These are phyloP conservation scores for Neodiprion pinetum DNA, from an alignment of 1,140 invertebrate species.

Conservation along the genomic window DNA sequence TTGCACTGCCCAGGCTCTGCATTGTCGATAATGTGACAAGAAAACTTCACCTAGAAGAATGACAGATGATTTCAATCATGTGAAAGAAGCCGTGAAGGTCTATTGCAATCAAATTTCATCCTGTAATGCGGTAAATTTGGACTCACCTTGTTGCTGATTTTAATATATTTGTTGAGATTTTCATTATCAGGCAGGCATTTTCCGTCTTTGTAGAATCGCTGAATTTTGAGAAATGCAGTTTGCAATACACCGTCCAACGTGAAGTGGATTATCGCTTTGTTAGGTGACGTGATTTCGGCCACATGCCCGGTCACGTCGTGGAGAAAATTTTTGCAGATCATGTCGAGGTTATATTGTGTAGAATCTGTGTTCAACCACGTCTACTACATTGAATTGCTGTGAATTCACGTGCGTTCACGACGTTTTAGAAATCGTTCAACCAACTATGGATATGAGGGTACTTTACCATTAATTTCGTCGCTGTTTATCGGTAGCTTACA, in stretches of 20 bases:
- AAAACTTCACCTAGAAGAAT: conserved; percentile 38
- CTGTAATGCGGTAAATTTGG: conserved; percentile 12
- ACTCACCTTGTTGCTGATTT: conserved; percentile 23
- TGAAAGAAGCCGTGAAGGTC: no score
- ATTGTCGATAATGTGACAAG: conserved; percentile 33
- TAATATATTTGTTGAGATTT: conserved; percentile 27
- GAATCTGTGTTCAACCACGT: no score
- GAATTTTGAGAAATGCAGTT: conserved; percentile 28
- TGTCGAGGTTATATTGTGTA: conserved; percentile 9
- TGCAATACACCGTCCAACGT: conserved; percentile 16
- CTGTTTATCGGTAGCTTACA: background rate
- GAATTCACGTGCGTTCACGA: background rate
- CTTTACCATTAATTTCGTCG: background rate
- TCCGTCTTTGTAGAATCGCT: conserved; percentile 33
- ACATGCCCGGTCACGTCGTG: conserved; percentile 22
- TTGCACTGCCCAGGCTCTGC: conserved; percentile 16
- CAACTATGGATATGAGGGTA: background rate
- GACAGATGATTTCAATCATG: conserved; percentile 11
- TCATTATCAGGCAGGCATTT: conserved; percentile 23
- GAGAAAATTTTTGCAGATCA: conserved; percentile 3
- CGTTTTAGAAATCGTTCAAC: background rate
- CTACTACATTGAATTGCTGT: background rate
- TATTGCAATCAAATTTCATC: background rate
- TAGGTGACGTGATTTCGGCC: conserved; percentile 13
- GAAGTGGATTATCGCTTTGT: conserved; percentile 26